Base-by-base conservation (phyloP, 2,888 invertebrate species). In the Volucella inflata region DNA sequence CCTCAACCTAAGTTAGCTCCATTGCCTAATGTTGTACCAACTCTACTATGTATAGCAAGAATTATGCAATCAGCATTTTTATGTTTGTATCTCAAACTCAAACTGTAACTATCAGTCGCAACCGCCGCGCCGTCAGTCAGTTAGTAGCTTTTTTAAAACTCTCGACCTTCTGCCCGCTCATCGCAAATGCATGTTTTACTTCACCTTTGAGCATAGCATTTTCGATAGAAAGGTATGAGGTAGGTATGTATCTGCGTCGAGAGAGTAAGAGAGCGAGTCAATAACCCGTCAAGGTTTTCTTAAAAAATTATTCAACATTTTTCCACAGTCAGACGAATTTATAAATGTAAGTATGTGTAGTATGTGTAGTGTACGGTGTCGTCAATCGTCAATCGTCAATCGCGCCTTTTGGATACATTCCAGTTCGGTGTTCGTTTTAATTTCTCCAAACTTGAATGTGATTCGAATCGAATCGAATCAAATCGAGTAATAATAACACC, bases 251-350 rank as follows among this genome's bases (percentile, higher is more conserved):
- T 72, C 57, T 64, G 16, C 38, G 40, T 42, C 48, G 40, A 30
- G 30, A 30, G 30, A 30, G 6, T 30, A 30, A 30, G 77, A 51
- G 53, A 50, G 62, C 38, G 50, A 81, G 85, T 77, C 85, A 85
- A 81, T 81, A 85, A 85, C 81, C 85, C 77, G 67, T 81, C 85
- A 85, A 85, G 85, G 85, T 81, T 85, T 80, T 57, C 6, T 30
- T 67, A 60, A 68, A 77, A 53, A 59, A 55, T 68, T 81, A 85
- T 81, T 81, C 81, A 85, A 30, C 85, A 85, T 85, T 85, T 85
- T 81, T 81, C 75, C 70, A 75, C 68, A 46, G 16, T 2, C n/a
- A 36, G 42, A 53, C 9, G 50, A 30, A 30, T 30, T 30, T 30
- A 30, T 6, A n/a, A n/a, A n/a, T n/a, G n/a, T n/a, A n/a, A n/a